These are phyloP conservation scores for Ceyx cyanopectus DNA, from an alignment of 2,113 vertebrate species.

Conservation along the genomic window DNA sequence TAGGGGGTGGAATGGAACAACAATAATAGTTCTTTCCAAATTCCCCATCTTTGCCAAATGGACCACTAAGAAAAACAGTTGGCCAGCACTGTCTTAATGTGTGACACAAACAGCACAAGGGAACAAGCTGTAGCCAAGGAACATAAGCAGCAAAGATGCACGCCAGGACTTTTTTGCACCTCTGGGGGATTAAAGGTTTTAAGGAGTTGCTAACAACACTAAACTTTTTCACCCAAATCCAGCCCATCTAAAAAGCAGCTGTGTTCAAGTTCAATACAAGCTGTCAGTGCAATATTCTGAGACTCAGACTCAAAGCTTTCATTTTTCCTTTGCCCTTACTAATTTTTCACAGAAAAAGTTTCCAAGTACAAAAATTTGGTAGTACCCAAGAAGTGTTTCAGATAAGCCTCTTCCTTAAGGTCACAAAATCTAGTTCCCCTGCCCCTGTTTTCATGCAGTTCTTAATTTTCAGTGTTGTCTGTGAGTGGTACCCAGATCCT, in stretches of 20 bases:
- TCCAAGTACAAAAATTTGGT: not conserved
- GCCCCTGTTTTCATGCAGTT: not conserved
- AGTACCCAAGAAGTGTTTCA: not conserved
- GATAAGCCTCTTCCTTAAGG: not conserved
- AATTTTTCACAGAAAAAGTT: not conserved
- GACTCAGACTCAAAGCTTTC: not conserved
- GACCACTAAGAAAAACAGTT: not conserved
- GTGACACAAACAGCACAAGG: not conserved
- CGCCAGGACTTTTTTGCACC: fast-evolving
- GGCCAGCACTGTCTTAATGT: not conserved
- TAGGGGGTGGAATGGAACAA: too few relatives aligned
- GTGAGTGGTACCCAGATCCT: not conserved
- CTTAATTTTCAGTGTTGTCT: not conserved
- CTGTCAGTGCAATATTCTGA: not conserved
- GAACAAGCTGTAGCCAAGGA: not conserved
- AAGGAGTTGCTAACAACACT: not conserved
- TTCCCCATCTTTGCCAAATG: not conserved
- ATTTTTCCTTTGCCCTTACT: not conserved
- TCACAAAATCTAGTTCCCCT: not conserved
- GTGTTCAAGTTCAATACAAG: not conserved
- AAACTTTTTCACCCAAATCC: not conserved
- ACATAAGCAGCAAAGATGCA: fast-evolving
- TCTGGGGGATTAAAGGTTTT: not conserved
- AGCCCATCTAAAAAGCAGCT: not conserved
- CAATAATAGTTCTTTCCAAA: not conserved